Percentiles rank a stretch among this genome's conserved stretches.
Evolutionary conservation across 64 coral and sea anemone genomes (phyloP).

Genomic region (Catalaphyllia jardinei): DNA sequence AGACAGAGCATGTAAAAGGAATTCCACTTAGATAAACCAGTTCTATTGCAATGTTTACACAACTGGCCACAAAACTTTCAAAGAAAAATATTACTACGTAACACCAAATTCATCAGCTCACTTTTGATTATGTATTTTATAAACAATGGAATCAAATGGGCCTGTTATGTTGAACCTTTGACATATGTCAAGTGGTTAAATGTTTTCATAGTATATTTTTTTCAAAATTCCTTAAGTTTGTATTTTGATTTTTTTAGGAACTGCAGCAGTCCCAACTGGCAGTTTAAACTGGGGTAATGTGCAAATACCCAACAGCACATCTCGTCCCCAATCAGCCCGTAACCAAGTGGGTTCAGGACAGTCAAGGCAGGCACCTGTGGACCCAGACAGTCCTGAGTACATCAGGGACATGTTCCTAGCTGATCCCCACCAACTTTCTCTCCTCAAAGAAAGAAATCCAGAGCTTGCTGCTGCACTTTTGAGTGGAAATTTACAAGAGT

Average conservation of each 20-base stretch:
- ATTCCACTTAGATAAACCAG: no score
- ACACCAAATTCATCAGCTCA: no score
- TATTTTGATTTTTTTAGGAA: neutral
- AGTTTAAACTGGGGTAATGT: constrained; percentile 72
- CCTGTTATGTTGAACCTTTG: no score
- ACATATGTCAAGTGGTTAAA: no score
- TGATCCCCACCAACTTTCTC: constrained; percentile 85
- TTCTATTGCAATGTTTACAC: no score
- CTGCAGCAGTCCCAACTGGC: neutral
- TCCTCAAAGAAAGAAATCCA: constrained; percentile 92
- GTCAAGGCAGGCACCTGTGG: constrained; percentile 17
- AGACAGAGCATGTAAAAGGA: no score
- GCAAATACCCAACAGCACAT: constrained; percentile 48
- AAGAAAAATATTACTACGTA: no score
- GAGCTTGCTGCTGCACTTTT: constrained; percentile 85
- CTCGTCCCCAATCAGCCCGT: constrained; percentile 13
- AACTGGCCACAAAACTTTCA: no score
- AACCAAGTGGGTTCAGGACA: constrained; percentile 22
- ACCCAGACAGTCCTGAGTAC: constrained; percentile 67
- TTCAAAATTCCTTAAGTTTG: no score
- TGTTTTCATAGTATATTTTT: no score
- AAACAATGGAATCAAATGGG: no score
- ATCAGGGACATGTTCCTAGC: constrained; percentile 92
- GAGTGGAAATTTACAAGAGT: constrained; percentile 78
- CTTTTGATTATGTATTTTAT: no score